These are phyloP conservation scores for Thereva unica DNA, from an alignment of 2,888 invertebrate species.

Conservation along the genomic window DNA sequence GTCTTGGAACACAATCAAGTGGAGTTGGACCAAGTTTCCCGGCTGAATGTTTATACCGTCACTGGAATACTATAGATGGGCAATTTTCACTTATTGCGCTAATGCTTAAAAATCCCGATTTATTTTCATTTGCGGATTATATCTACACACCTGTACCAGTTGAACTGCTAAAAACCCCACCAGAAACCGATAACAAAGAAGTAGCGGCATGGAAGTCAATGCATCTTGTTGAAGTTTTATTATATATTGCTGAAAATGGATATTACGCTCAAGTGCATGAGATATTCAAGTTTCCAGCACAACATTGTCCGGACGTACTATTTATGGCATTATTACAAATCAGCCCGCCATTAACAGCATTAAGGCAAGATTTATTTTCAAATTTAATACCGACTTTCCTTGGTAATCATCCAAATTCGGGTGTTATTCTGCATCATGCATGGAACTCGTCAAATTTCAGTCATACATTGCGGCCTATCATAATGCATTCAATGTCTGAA, in stretches of 20 bases:
- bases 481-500: slow-evolving; percentile 97
- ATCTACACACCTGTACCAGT: slow-evolving; percentile 84
- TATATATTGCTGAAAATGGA: slow-evolving; percentile 86
- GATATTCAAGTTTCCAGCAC: slow-evolving; percentile 87
- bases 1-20: slow-evolving; percentile 77
- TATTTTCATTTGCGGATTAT: slow-evolving; percentile 93
- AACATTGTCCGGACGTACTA: slow-evolving; percentile 93
- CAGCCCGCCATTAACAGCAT: slow-evolving; percentile 74
- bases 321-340: slow-evolving; percentile 88
- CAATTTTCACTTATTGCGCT: slow-evolving; percentile 87
- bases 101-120: slow-evolving; percentile 86
- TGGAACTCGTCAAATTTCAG: slow-evolving; percentile 84
- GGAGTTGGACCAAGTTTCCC: slow-evolving; percentile 79
- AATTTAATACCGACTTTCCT: slow-evolving; percentile 91
- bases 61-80: slow-evolving; percentile 93
- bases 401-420: slow-evolving; percentile 94
- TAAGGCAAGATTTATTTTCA: slow-evolving; percentile 84
- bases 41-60: slow-evolving; percentile 84
- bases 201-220: slow-evolving; percentile 91
- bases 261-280: slow-evolving; percentile 79
- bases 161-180: slow-evolving; percentile 89
- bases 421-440: slow-evolving; percentile 92
- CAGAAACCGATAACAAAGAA: slow-evolving; percentile 94
- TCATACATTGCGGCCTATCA: slow-evolving; percentile 72
- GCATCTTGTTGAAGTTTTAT: slow-evolving; percentile 84